Evolutionary conservation across 2,797 vertebrate genomes (phyloP).

Genomic region (Pseudotriccus pelzelni): DNA sequence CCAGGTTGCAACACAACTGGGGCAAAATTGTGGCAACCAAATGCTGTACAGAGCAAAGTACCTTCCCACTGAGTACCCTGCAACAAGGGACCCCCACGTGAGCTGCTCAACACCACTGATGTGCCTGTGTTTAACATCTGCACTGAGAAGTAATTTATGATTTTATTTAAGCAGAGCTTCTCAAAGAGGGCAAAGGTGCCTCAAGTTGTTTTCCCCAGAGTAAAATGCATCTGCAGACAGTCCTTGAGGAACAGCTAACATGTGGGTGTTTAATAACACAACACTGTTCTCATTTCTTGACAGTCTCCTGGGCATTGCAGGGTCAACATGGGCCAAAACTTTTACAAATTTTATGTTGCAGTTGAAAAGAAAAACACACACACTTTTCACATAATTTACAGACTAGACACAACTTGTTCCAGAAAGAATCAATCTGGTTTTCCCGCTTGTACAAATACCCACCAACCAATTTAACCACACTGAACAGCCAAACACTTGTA

Average conservation of each 20-base stretch:
- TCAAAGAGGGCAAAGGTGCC: neutral
- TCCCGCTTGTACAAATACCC: neutral
- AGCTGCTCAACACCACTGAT: neutral
- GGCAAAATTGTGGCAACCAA: neutral
- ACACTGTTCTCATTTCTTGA: neutral
- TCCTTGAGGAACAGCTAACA: neutral
- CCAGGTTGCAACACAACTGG: neutral
- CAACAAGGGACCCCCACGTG: rapidly evolving
- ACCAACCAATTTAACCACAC: neutral
- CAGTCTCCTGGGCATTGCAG: neutral
- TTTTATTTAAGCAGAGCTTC: neutral
- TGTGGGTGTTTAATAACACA: neutral
- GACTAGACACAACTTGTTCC: neutral
- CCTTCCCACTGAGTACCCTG: neutral
- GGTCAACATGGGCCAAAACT: neutral
- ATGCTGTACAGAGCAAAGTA: neutral
- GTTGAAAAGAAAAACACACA: neutral
- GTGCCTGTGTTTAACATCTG: neutral
- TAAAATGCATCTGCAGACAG: neutral
- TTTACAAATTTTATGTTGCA: neutral
- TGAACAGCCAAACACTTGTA: neutral
- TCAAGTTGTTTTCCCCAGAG: neutral
- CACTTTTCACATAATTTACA: neutral
- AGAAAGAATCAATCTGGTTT: neutral
- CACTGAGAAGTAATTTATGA: neutral